Evolutionary conservation across 2,888 invertebrate genomes (phyloP).

Genomic region (Lissonota sp.): DNA sequence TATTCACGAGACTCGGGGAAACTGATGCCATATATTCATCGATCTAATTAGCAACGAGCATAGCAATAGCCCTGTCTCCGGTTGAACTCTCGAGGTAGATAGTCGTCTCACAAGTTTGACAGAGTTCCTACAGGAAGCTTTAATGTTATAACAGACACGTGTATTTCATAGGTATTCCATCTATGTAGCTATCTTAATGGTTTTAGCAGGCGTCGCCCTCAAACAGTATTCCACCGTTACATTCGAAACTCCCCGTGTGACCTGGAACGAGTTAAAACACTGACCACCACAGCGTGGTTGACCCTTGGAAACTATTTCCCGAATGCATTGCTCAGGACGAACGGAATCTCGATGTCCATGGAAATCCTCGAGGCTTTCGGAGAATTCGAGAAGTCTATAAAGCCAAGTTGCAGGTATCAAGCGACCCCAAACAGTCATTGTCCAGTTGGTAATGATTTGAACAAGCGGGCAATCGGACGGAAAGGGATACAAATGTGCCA

Average conservation of each 20-base stretch:
- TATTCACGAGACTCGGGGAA: constrained; percentile 39
- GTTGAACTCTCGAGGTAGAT: constrained; percentile 12
- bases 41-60: constrained; percentile 52
- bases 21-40: constrained; percentile 33
- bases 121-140: constrained; percentile 21
- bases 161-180: too few species aligned
- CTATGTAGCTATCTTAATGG: too few species aligned
- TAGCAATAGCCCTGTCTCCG: constrained; percentile 28
- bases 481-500: not conserved
- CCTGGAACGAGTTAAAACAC: not conserved
- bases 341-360: constrained; percentile 8
- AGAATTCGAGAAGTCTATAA: constrained; percentile 17
- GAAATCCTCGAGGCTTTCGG: not conserved
- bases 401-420: not conserved
- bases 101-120: constrained; percentile 42
- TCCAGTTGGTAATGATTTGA: not conserved
- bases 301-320: constrained; percentile 48
- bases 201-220: too few species aligned
- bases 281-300: constrained; percentile 34
- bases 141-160: not conserved
- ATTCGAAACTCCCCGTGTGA: constrained; percentile 14
- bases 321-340: constrained; percentile 30
- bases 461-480: not conserved
- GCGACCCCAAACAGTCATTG: constrained; percentile 9
- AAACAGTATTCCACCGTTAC: constrained; percentile 9